Base-by-base conservation (phyloP, 2,888 invertebrate species). In the Tachina fera region DNA sequence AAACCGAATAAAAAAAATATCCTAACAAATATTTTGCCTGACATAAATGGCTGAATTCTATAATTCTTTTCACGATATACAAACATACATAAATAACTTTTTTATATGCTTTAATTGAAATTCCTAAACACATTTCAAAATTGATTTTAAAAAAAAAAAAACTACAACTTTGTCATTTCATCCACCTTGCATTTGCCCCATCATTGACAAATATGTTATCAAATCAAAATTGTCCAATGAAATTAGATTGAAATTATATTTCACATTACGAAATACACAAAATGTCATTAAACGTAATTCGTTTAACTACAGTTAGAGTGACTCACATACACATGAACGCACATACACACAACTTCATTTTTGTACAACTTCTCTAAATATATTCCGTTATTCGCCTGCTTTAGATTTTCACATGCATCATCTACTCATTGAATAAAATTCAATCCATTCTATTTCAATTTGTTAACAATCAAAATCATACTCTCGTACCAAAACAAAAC, bases 191-290 rank as follows among this genome's bases (percentile, higher is more conserved):
- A 45, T 56, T 70, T 11, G 8, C 5, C 1, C 51, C 53, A 53
- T 14, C 43, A 63, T 82, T 65, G 43, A 45, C 49, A 78, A 68
- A 60, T 67, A 72, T 76, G 49, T 76, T 76, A 80, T 86, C 70
- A 75, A 75, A 85, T 81, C 77, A 74, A 77, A 81, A 81, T 81
- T 75, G 70, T 83, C 76, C 61, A 86, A 83, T 81, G 45, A 87
- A 87, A 87, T 88, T 87, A 86, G 68, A 86, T 87, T 86, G 80
- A 86, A 88, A 88, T 88, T 87, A 86, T 81, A 88, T 87, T 87
- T 85, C 56, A 72, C 16, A 78, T 82, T 72, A 61, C 67, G 61
- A 45, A 45, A 72, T 47, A 63, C 53, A 67, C 74, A 74, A 87
- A 75, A 87, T 87, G 87, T 85, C 87, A 88, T 88, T 88, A 84